These are phyloP conservation scores for Bactericera cockerelli DNA, from an alignment of 1,140 invertebrate species.

Conservation along the genomic window DNA sequence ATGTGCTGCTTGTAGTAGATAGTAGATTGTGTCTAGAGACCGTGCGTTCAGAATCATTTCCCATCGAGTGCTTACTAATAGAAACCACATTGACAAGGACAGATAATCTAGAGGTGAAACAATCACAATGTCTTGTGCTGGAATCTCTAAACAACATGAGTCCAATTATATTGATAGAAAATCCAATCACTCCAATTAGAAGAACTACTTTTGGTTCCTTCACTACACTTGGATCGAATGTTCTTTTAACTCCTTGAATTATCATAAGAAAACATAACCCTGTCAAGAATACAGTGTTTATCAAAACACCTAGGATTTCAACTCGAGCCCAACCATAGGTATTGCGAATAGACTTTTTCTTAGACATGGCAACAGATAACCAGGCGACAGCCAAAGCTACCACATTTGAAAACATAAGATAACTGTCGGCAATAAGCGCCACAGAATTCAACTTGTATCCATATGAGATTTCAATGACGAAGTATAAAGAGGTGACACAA, in stretches of 20 bases:
- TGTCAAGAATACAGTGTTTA: background rate
- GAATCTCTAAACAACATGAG: background rate
- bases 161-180: background rate
- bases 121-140: conserved; percentile 1
- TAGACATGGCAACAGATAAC: background rate
- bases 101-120: conserved; percentile 1
- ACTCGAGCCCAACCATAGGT: background rate
- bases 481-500: background rate
- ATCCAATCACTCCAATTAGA: background rate
- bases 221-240: background rate
- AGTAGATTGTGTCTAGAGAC: background rate
- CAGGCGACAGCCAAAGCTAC: background rate
- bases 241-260: background rate
- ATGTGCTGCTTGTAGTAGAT: background rate
- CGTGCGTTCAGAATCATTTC: background rate
- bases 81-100: background rate
- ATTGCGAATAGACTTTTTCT: background rate
- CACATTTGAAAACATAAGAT: conserved; percentile 5
- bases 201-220: background rate
- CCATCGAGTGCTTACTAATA: background rate
- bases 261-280: background rate
- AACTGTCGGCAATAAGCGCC: conserved; percentile 2
- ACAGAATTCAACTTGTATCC: conserved; percentile 7
- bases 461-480: background rate
- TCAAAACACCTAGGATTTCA: background rate